Conservation (phyloP, 2,888 invertebrate genomes). For the Thyatira batis region DNA sequence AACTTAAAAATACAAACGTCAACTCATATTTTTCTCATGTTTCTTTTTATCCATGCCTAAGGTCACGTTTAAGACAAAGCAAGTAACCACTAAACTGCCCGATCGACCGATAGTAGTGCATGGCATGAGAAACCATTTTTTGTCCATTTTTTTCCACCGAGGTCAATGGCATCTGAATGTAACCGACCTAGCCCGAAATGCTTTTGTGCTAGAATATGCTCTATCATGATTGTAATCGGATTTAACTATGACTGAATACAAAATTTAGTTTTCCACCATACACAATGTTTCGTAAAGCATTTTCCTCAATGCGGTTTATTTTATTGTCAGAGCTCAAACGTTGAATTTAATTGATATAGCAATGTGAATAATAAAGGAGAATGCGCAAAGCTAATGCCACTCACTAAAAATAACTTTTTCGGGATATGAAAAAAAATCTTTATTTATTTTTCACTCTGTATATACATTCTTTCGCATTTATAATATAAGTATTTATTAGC, state of each 20-base stretch:
- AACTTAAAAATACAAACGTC: no score
- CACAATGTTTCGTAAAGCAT: not conserved
- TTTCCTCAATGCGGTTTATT: not conserved
- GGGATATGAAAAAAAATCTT: no score
- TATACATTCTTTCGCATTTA: no score
- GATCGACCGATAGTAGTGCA: slow-evolving; percentile 31
- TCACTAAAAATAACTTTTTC: no score
- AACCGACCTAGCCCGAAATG: slow-evolving; percentile 1
- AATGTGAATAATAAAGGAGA: no score
- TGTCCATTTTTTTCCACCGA: slow-evolving; percentile 7
- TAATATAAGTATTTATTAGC: no score
- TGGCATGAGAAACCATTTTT: slow-evolving; percentile 1
- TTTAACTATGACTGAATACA: not conserved
- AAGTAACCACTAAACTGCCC: slow-evolving; percentile 20
- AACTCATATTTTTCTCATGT: no score
- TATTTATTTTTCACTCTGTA: no score
- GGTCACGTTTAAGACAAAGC: slow-evolving; percentile 25
- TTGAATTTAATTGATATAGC: no score
- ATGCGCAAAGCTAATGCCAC: no score
- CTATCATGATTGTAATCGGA: slow-evolving; percentile 1
- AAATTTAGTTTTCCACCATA: not conserved
- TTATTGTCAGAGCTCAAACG: no score
- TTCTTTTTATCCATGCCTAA: no score
- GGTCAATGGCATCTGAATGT: slow-evolving; percentile 11
- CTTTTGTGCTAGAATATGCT: slow-evolving; percentile 5